Evolutionary conservation across 1,140 invertebrate species (phyloP), one percentile per base, ranked within the genome.

Genomic region (Diabrotica undecimpunctata): DNA sequence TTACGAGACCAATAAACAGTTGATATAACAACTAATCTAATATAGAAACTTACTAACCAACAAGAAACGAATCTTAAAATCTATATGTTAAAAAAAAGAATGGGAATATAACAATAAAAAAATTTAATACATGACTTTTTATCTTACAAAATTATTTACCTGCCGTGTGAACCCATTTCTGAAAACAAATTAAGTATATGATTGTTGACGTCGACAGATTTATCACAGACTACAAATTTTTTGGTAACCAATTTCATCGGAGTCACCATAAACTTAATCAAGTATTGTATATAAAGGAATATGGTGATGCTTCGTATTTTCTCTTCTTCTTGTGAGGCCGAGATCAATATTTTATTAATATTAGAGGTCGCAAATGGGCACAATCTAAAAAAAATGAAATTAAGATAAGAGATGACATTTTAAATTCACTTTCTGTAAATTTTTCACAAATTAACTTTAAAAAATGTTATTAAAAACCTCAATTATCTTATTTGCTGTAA

Each of bases 151-250:
- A 25, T 25, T 1, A 4, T 4, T 25, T 25, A 25, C 25, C 41
- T 46, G 3, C 41, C 41, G 6, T 46, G 8, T 46, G 41, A 8
- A 3, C 41, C 41, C n/a, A 46, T n/a, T 46, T 46, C 41, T 46
- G 41, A 81, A 56, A 82, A 84, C 10, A 66, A 77, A 4, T 82
- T 65, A 9, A 83, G 68, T 57, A 83, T 70, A 63, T 81, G 62
- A 6, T 54, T 56, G 67, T 79, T 79, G 8, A 81, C 70, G 37
- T 78, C 76, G 7, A 65, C 9, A 65, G 77, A 82, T 41, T 77
- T 64, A 6, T 76, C 61, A 61, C 74, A 75, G 7, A 71, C n/a
- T 10, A 70, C 68, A 55, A 71, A 74, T 71, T 75, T 81, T 66
- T 77, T 82, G 3, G 66, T 73, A 7, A 76, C 64, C 38, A 0